These are phyloP conservation scores for Drosophila kikkawai DNA, from an alignment of 1,140 invertebrate species.

Conservation along the genomic window DNA sequence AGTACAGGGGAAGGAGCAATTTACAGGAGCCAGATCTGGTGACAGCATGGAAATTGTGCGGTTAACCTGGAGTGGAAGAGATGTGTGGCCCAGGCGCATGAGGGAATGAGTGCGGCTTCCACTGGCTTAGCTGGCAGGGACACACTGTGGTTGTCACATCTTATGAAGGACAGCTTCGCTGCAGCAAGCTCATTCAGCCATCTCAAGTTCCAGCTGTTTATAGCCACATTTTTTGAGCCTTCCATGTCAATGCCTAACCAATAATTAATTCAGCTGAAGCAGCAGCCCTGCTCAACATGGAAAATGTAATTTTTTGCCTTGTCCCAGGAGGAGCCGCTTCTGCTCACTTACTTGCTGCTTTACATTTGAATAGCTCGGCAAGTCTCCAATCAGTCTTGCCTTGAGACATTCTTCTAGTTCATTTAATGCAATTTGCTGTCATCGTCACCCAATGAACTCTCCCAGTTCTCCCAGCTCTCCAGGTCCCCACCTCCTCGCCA, in stretches of 20 bases:
- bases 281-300: neutral
- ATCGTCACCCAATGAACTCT: slow-evolving; percentile 49
- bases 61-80: slow-evolving; percentile 1
- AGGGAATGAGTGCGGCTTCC: slow-evolving; percentile 10
- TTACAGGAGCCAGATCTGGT: neutral
- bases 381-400: slow-evolving; percentile 51
- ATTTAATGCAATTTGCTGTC: slow-evolving; percentile 60
- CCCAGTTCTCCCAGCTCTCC: neutral
- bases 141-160: slow-evolving; percentile 15
- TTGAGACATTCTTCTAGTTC: slow-evolving; percentile 47
- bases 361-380: slow-evolving; percentile 24
- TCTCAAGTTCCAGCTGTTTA: neutral
- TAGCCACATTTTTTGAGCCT: neutral
- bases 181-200: slow-evolving; percentile 1
- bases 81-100: neutral
- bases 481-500: neutral
- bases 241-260: neutral
- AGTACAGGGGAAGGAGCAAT: neutral
- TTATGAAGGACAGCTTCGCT: neutral
- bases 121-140: slow-evolving; percentile 14
- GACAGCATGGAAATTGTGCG: slow-evolving; percentile 39
- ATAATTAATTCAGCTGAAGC: neutral
- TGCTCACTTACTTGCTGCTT: slow-evolving; percentile 29
- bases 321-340: slow-evolving; percentile 6
- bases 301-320: neutral